A percentile compares a stretch with the other conserved stretches of the same genome.
Conservation (phyloP, 2,113 vertebrate genomes). For the Elephas maximus region DNA sequence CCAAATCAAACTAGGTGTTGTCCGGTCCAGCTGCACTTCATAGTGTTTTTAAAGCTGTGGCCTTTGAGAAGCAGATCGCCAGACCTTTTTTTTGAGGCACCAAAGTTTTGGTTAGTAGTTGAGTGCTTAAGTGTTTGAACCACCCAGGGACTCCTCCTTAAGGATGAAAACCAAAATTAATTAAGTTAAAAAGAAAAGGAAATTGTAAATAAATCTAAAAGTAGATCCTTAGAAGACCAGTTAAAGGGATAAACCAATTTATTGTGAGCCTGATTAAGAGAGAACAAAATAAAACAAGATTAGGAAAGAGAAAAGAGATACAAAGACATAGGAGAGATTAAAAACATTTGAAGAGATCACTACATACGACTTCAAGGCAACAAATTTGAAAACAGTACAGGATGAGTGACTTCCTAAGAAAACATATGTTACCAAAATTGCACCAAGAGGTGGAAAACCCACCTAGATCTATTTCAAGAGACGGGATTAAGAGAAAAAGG, state of each 20-base stretch:
- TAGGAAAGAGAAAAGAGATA: background rate
- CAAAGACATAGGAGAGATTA: background rate
- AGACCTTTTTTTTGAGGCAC: background rate
- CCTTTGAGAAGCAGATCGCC: background rate
- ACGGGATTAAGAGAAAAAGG: background rate
- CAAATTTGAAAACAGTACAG: background rate
- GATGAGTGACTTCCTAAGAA: background rate
- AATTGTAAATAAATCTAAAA: conserved; percentile 33
- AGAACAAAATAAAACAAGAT: conserved; percentile 1
- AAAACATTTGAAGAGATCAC: background rate
- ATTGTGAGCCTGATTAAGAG: background rate
- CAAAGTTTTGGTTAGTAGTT: background rate
- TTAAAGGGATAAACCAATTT: conserved; percentile 27
- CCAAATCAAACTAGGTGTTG: background rate
- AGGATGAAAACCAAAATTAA: background rate
- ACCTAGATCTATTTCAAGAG: background rate
- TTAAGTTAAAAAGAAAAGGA: background rate
- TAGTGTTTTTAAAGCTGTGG: background rate
- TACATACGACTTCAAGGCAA: background rate
- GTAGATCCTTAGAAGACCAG: background rate
- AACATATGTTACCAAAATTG: background rate
- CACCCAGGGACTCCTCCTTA: background rate
- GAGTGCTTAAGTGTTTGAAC: background rate
- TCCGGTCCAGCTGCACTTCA: background rate
- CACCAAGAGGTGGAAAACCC: conserved; percentile 7